Evolutionary conservation across 2,888 invertebrate species (phyloP).

Genomic region (Entomobrya proxima): DNA sequence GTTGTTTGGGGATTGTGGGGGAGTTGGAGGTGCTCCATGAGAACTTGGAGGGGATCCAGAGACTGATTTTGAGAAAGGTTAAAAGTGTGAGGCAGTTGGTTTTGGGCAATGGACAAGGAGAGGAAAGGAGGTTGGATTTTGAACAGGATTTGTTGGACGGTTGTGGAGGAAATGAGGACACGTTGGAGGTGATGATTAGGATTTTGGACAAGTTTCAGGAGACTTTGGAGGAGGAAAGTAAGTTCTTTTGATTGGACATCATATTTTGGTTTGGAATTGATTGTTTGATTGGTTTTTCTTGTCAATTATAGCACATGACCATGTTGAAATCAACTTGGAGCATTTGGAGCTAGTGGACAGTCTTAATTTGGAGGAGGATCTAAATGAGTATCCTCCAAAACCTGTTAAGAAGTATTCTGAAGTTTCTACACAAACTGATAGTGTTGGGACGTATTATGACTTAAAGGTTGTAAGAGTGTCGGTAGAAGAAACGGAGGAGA

Average conservation of each 20-base stretch:
- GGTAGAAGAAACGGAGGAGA: no score
- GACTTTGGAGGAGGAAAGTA: conserved; percentile 15
- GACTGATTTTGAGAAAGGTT: not conserved
- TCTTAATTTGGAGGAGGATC: not conserved
- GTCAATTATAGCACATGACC: conserved; percentile 2
- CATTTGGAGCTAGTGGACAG: not conserved
- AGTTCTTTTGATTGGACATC: no score
- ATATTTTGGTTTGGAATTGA: no score
- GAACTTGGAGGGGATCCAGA: conserved; percentile 2
- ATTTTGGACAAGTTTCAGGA: conserved; percentile 14
- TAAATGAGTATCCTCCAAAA: no score
- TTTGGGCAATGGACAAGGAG: not conserved
- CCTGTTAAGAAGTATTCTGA: no score
- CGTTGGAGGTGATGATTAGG: not conserved
- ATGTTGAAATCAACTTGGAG: conserved; percentile 6
- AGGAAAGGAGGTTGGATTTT: not conserved
- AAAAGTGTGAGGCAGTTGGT: not conserved
- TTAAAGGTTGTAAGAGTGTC: no score
- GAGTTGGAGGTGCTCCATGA: not conserved
- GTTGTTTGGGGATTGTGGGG: not conserved
- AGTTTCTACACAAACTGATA: no score
- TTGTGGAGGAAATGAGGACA: not conserved
- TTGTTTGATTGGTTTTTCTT: not conserved
- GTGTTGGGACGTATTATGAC: no score
- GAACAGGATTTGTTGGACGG: not conserved